These are phyloP conservation scores for Protaetia brevitarsis DNA, from an alignment of 1,140 invertebrate species.

Conservation along the genomic window DNA sequence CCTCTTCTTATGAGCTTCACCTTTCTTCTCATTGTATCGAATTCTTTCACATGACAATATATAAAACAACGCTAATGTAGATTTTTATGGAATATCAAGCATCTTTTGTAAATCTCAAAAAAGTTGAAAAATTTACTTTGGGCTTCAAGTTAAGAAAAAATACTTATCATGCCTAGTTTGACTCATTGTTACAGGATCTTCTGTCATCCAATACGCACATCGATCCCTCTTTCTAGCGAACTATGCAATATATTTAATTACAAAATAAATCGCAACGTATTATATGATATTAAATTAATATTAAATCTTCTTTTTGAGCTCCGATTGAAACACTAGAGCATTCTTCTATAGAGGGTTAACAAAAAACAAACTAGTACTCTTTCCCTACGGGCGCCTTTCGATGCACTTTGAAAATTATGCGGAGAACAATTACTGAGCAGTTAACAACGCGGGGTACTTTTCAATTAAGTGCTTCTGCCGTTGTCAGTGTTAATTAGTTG, in stretches of 20 bases:
- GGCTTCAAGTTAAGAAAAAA: no score
- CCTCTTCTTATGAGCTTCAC: no score
- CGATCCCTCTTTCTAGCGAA: not conserved
- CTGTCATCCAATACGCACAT: not conserved
- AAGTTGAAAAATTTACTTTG: no score
- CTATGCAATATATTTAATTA: not conserved
- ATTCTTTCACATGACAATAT: no score
- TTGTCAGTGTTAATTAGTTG: slow-evolving; percentile 17
- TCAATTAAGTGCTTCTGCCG: slow-evolving; percentile 17
- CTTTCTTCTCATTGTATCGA: no score
- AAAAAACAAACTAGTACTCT: no score
- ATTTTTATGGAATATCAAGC: no score
- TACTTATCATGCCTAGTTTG: no score
- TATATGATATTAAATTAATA: not conserved
- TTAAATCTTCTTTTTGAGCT: not conserved
- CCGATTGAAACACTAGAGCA: not conserved
- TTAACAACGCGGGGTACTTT: slow-evolving; percentile 10
- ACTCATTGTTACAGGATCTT: no score
- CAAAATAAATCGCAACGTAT: not conserved
- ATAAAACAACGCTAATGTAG: no score
- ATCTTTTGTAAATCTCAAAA: no score
- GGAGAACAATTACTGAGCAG: slow-evolving; percentile 10
- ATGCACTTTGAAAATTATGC: slow-evolving; percentile 10
- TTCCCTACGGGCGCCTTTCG: not conserved
- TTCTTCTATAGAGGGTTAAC: not conserved